Evolutionary conservation across 2,797 vertebrate species (phyloP), one percentile per base, ranked within the genome.

Genomic region (Poecilia picta): DNA sequence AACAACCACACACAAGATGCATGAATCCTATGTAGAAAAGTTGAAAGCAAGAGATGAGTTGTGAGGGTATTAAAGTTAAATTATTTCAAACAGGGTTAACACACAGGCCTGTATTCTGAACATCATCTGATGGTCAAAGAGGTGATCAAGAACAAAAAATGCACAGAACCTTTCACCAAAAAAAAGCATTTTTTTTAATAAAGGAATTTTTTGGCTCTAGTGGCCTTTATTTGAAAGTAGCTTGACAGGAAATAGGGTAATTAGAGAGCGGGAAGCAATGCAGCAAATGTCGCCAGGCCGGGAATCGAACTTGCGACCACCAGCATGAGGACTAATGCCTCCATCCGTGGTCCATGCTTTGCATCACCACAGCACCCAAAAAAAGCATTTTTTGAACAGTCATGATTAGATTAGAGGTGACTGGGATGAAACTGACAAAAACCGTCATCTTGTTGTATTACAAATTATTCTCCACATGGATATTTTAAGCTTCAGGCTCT

Each of bases 11-110:
- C 85, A 85, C 76, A 81, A 85, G 81, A 83, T 85, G 77, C 83
- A 87, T 79, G 86, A 77, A 39, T 68, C 46, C 80, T 73, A 49
- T 72, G 33, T 82, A 55, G 41, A 81, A 68, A 82, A 80, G 78
- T 75, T 84, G 76, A 87, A 88, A 87, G 76, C 82, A 70, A 72
- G 55, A 81, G 83, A 86, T 25, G 73, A 75, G 91, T 87, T 91
- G 78, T 78, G 57, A 49, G 78, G 81, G 83, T 87, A 88, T 82
- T 84, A 87, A 83, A 82, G 82, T 74, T 31, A 28, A 81, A 83
- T 86, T 76, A 89, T 84, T 85, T 89, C 78, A 94, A 90, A 88
- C 86, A 84, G 85, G 79, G 83, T 93, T 80, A 62, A 81, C 83
- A 87, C 87, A 89, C 25, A n/a, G 25, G 25, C 53, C 53, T 91